Percentiles rank a stretch among this genome's conserved stretches.
Evolutionary conservation across 2,113 vertebrate genomes (phyloP).

Genomic region (Helogale parvula): DNA sequence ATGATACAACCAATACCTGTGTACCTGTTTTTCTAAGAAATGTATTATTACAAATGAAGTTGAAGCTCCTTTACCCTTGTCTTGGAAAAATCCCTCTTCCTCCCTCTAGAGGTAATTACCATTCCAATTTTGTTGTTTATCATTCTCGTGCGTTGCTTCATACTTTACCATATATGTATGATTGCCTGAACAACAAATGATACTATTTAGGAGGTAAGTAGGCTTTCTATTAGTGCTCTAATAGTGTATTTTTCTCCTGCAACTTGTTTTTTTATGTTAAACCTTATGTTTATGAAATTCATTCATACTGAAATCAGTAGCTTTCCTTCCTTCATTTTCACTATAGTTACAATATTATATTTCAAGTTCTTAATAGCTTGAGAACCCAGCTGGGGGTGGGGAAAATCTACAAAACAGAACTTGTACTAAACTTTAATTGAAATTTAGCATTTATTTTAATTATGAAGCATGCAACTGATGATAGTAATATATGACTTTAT

Average conservation of each 20-base stretch:
- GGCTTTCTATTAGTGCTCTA: not conserved
- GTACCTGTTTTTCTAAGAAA: not conserved
- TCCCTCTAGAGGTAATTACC: not conserved
- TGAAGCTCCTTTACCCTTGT: not conserved
- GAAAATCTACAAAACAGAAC: not conserved
- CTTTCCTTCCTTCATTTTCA: not conserved
- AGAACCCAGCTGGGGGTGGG: not conserved
- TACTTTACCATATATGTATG: not conserved
- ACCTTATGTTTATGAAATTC: not conserved
- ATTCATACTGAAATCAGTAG: not conserved
- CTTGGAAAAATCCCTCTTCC: not conserved
- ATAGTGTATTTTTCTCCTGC: not conserved
- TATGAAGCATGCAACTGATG: not conserved
- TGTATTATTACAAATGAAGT: not conserved
- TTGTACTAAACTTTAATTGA: not conserved
- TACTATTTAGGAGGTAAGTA: not conserved
- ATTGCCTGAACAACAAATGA: not conserved
- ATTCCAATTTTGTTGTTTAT: not conserved
- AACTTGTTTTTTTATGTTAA: constrained; percentile 12
- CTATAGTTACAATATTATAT: not conserved
- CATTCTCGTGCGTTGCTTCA: not conserved
- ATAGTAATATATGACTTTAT: not conserved
- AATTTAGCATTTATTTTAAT: not conserved
- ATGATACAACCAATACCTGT: not conserved
- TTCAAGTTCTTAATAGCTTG: not conserved